phyloP scores from a whole-genome alignment of 1,140 invertebrate species.

The Panulirus ornatus region DNA sequence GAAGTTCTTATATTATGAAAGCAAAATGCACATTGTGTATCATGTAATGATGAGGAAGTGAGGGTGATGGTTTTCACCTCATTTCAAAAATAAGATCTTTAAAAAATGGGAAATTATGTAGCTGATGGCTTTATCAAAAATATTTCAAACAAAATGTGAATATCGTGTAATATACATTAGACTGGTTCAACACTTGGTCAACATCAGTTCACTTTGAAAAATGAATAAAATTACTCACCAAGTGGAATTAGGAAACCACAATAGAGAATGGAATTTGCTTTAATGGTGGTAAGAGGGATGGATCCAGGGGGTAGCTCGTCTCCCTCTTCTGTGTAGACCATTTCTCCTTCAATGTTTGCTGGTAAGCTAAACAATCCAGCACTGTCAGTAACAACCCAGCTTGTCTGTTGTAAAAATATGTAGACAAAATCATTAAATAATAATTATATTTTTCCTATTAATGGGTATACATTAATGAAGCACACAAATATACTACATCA shows the following conservation, averaged over 20 bases:
- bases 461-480: too few species aligned
- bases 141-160: not conserved
- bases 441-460: too few species aligned
- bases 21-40: too few species aligned
- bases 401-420: constrained; percentile 47
- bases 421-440: too few species aligned
- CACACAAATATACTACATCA: too few species aligned
- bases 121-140: not conserved
- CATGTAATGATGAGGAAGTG: too few species aligned
- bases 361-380: constrained; percentile 66
- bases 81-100: too few species aligned
- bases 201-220: not conserved
- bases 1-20: too few species aligned
- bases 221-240: constrained; percentile 45
- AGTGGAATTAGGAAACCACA: constrained; percentile 74
- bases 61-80: too few species aligned
- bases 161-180: not conserved
- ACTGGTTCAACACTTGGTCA: not conserved
- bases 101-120: too few species aligned
- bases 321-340: constrained; percentile 70
- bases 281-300: constrained; percentile 65
- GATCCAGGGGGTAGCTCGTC: constrained; percentile 73
- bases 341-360: constrained; percentile 65
- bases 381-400: constrained; percentile 73
- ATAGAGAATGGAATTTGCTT: constrained; percentile 74